Evolutionary conservation across 2,113 vertebrate genomes (phyloP).

Genomic region (Elgaria multicarinata): DNA sequence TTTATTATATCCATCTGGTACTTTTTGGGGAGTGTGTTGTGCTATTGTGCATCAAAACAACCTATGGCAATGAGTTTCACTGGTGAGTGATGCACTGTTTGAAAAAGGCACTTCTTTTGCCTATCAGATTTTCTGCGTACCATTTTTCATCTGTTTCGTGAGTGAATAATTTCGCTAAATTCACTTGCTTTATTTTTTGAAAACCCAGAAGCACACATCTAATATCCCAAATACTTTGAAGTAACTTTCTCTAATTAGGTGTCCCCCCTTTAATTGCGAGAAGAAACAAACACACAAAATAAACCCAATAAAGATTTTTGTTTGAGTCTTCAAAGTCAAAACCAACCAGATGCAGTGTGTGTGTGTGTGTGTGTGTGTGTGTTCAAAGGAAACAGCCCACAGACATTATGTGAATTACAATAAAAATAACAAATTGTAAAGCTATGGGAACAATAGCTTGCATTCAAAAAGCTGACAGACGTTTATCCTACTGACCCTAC

Average conservation of each 20-base stretch:
- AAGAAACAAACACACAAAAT: not conserved
- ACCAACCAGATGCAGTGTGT: too few relatives aligned
- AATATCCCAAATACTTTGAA: not conserved
- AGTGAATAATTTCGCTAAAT: not conserved
- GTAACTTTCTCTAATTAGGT: not conserved
- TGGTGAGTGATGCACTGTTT: not conserved
- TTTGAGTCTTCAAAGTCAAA: not conserved
- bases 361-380: too few relatives aligned
- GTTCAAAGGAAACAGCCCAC: not conserved
- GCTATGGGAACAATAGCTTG: constrained; percentile 7
- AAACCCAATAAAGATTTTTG: not conserved
- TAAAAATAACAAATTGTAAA: constrained; percentile 16
- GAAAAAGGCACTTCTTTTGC: not conserved
- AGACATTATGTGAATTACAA: not conserved
- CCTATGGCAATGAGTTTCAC: not conserved
- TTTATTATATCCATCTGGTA: not conserved
- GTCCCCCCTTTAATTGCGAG: not conserved
- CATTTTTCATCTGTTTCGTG: not conserved
- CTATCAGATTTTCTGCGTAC: not conserved
- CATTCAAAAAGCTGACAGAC: constrained; percentile 29
- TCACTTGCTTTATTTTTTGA: not conserved
- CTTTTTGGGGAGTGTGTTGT: not conserved
- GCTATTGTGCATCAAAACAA: not conserved
- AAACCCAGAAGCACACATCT: not conserved
- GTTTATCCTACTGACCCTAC: not conserved